These are phyloP conservation scores for Ceratina japonica DNA, from an alignment of 1,140 invertebrate species.

Conservation along the genomic window DNA sequence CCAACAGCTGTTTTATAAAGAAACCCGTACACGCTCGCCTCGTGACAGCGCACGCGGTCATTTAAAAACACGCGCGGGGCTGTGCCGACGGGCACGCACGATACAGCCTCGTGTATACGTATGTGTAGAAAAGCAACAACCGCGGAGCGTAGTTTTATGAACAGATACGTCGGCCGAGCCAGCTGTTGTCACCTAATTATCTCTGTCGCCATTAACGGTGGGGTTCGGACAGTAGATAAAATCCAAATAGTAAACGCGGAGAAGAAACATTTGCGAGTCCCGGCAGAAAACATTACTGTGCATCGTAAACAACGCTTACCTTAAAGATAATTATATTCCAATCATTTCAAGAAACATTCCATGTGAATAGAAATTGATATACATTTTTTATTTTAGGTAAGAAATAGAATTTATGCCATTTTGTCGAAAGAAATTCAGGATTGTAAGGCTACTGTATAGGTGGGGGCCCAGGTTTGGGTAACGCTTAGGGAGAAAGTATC, in stretches of 20 bases:
- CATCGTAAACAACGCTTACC: not conserved
- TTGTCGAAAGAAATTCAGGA: not conserved
- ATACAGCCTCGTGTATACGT: not conserved
- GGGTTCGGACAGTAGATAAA: slow-evolving; percentile 50
- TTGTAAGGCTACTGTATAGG: not conserved
- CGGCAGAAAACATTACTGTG: too few relatives aligned
- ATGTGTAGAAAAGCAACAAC: not conserved
- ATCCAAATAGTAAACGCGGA: slow-evolving; percentile 49
- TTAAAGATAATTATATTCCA: not conserved
- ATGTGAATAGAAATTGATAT: not conserved
- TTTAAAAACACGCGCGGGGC: slow-evolving; percentile 58
- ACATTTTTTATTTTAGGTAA: not conserved
- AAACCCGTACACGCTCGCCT: slow-evolving; percentile 44
- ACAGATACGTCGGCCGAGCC: slow-evolving; percentile 47
- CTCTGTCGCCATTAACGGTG: slow-evolving; percentile 51
- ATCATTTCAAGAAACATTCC: too few relatives aligned
- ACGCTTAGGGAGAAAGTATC: slow-evolving; percentile 14
- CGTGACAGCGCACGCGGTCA: slow-evolving; percentile 41
- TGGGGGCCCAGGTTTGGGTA: not conserved
- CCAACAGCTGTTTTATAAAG: slow-evolving; percentile 68
- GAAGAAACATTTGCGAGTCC: not conserved
- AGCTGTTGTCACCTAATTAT: slow-evolving; percentile 67
- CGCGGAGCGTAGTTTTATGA: slow-evolving; percentile 48
- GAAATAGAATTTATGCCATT: not conserved
- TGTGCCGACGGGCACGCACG: not conserved